These are phyloP conservation scores for Drosophila setifemur DNA, from an alignment of 1,140 invertebrate genomes.

Conservation along the genomic window DNA sequence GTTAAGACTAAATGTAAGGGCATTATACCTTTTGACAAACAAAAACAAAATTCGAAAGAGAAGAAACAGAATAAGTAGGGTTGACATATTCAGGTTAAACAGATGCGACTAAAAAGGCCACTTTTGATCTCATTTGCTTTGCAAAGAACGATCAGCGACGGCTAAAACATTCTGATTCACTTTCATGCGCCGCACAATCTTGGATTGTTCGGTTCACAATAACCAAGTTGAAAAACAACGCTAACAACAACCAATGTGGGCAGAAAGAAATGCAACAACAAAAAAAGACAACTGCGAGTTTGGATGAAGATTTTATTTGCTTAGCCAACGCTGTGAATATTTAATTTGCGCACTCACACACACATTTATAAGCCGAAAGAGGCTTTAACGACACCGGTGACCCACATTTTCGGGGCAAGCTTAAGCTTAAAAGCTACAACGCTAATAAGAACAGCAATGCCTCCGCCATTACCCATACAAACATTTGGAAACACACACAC, in stretches of 20 bases:
- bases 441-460: conserved; percentile 73
- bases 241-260: conserved; percentile 36
- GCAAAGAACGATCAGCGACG: conserved; percentile 41
- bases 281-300: conserved; percentile 44
- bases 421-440: conserved; percentile 65
- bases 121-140: conserved; percentile 78
- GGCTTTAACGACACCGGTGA: conserved; percentile 71
- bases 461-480: conserved; percentile 64
- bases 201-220: conserved; percentile 35
- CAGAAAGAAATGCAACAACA: conserved; percentile 67
- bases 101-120: conserved; percentile 76
- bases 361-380: conserved; percentile 14
- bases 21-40: conserved; percentile 42
- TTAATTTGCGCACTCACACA: conserved; percentile 71
- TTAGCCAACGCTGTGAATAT: conserved; percentile 77
- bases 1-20: background rate
- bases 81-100: conserved; percentile 76
- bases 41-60: background rate
- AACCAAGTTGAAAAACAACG: conserved; percentile 41
- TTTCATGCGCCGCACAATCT: conserved; percentile 71
- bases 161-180: conserved; percentile 73
- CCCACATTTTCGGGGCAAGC: conserved; percentile 67
- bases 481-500: conserved; percentile 44
- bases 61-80: conserved; percentile 25
- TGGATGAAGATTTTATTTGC: conserved; percentile 70